Evolutionary conservation across 2,113 vertebrate species (phyloP).

Genomic region (Oophaga pumilio): DNA sequence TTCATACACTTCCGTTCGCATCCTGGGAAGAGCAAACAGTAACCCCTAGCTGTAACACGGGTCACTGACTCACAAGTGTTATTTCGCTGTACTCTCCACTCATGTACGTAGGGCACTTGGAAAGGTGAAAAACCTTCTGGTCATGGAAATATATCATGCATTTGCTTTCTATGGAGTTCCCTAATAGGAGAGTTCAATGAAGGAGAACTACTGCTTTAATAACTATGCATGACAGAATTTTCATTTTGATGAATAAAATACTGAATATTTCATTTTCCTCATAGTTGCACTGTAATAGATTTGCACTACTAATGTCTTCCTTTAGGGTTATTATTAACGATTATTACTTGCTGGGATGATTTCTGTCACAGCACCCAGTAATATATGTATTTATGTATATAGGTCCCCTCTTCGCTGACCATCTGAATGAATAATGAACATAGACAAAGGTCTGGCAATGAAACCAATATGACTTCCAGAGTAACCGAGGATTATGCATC

Average conservation of each 20-base stretch:
- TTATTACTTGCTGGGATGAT: slow-evolving; percentile 11
- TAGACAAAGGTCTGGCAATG: slow-evolving; percentile 17
- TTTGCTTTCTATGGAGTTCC: neutral
- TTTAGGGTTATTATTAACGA: neutral
- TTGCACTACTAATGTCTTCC: neutral
- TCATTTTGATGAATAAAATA: neutral
- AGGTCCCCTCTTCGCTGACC: neutral
- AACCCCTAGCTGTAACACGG: no score
- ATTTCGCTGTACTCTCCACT: no score
- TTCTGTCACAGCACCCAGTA: neutral
- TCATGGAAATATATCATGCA: neutral
- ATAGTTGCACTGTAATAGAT: neutral
- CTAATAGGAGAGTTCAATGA: neutral
- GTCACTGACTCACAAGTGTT: no score
- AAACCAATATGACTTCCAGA: slow-evolving; percentile 25
- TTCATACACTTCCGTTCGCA: no score
- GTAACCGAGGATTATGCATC: slow-evolving; percentile 19
- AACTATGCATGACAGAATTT: neutral
- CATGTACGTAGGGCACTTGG: no score
- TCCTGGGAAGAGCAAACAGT: no score
- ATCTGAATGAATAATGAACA: slow-evolving; percentile 42
- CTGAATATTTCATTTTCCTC: neutral
- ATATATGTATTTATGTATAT: slow-evolving; percentile 38
- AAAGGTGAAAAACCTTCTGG: neutral
- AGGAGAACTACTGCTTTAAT: neutral